phyloP scores from a whole-genome alignment of 1,140 invertebrate species.

The Procambarus virginalis region DNA sequence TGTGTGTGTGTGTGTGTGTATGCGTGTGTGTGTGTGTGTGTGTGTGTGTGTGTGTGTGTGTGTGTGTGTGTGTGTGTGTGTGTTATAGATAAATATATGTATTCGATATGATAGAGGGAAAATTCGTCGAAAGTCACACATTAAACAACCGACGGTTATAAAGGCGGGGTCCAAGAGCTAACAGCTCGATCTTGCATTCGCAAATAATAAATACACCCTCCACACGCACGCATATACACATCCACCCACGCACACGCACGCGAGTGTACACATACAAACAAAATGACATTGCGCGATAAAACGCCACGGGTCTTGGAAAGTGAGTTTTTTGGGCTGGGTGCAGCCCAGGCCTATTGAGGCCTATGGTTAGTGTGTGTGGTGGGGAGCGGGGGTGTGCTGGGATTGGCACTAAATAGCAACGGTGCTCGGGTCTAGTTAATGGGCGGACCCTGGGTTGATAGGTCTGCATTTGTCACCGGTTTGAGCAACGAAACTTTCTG shows the following conservation, averaged over 20 bases:
- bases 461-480: conserved; percentile 34
- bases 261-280: background rate
- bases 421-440: conserved; percentile 9
- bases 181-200: no score
- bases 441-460: background rate
- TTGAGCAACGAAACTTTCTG: conserved; percentile 43
- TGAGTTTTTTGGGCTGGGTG: background rate
- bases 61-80: background rate
- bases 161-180: no score
- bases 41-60: background rate
- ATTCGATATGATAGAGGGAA: no score
- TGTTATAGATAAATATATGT: background rate
- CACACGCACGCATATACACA: conserved; percentile 11
- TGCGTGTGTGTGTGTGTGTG: background rate
- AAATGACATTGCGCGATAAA: background rate
- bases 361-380: background rate
- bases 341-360: background rate
- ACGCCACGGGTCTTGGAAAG: background rate
- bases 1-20: background rate
- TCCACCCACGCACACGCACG: background rate
- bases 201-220: background rate
- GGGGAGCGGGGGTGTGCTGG: background rate
- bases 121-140: no score
- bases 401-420: background rate
- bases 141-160: no score